A percentile compares a stretch with the other conserved stretches of the same genome.
phyloP scores from a whole-genome alignment of 2,888 invertebrate species.

The Cheilosia urbana region DNA sequence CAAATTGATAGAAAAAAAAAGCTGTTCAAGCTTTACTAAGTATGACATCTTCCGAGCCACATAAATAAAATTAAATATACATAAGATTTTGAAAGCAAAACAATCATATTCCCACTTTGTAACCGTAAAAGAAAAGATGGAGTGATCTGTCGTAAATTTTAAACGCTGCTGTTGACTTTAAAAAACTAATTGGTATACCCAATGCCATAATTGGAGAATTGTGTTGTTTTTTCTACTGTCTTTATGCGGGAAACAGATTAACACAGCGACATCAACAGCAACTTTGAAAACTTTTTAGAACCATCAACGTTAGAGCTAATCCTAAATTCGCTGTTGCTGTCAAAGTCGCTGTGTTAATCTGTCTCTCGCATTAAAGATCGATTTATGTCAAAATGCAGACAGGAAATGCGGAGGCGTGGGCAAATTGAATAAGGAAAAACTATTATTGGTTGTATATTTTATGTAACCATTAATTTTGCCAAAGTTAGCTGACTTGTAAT shows the following conservation, averaged over 20 bases:
- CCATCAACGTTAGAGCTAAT: too few relatives aligned
- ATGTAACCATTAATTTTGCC: too few relatives aligned
- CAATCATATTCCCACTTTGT: conserved; percentile 21
- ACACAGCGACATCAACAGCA: too few relatives aligned
- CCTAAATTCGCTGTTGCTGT: too few relatives aligned
- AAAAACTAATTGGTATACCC: conserved; percentile 2
- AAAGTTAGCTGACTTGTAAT: too few relatives aligned
- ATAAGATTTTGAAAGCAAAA: neutral
- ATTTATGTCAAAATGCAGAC: neutral
- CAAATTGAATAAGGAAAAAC: neutral
- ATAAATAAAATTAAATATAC: conserved; percentile 20
- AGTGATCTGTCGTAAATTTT: conserved; percentile 1
- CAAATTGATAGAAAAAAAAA: conserved; percentile 25
- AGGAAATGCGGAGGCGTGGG: conserved; percentile 3
- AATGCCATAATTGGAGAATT: neutral
- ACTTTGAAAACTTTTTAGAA: too few relatives aligned
- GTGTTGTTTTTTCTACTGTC: neutral
- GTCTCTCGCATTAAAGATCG: too few relatives aligned
- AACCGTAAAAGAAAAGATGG: neutral
- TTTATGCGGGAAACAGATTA: too few relatives aligned
- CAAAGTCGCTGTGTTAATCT: too few relatives aligned
- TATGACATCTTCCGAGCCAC: conserved; percentile 13
- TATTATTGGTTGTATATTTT: too few relatives aligned
- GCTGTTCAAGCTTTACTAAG: conserved; percentile 16
- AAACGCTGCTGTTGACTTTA: neutral